A percentile compares a stretch with the other conserved stretches of the same genome.
These are phyloP conservation scores for Watsonalla cultraria DNA, from an alignment of 2,888 invertebrate genomes.

Conservation along the genomic window DNA sequence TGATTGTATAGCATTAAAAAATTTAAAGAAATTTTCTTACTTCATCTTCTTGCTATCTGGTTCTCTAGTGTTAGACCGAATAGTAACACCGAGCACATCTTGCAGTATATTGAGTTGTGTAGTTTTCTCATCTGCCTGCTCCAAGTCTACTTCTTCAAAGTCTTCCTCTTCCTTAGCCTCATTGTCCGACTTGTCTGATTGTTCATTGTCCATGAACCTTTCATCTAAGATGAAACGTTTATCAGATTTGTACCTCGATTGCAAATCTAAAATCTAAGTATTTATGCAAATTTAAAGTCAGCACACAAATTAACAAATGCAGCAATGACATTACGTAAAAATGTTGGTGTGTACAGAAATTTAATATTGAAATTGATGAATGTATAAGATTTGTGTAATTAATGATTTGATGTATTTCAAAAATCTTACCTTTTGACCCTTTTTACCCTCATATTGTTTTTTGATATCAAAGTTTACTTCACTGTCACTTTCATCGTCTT, in stretches of 20 bases:
- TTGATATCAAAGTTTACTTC: slow-evolving; percentile 80
- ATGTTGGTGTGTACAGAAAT: too few relatives aligned
- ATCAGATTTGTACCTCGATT: slow-evolving; percentile 86
- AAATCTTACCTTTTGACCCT: slow-evolving; percentile 77
- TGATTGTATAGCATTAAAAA: too few relatives aligned
- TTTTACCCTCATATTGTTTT: slow-evolving; percentile 82
- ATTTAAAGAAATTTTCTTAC: slow-evolving; percentile 29
- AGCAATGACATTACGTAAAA: too few relatives aligned
- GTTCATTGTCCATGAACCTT: slow-evolving; percentile 82
- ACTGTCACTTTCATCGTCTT: slow-evolving; percentile 67
- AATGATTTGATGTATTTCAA: not conserved
- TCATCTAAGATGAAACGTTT: slow-evolving; percentile 86
- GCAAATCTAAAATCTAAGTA: slow-evolving; percentile 82
- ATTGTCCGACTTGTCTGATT: slow-evolving; percentile 45
- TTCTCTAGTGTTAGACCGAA: slow-evolving; percentile 37
- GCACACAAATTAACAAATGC: not conserved
- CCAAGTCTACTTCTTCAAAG: slow-evolving; percentile 56
- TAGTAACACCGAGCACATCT: slow-evolving; percentile 73
- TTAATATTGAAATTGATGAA: too few relatives aligned
- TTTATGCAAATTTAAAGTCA: slow-evolving; percentile 8
- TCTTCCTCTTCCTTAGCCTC: slow-evolving; percentile 39
- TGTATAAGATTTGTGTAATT: not conserved
- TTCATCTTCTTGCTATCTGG: slow-evolving; percentile 41
- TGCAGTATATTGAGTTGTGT: slow-evolving; percentile 77
- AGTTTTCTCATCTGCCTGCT: slow-evolving; percentile 65